These are phyloP conservation scores for Steatornis caripensis DNA, from an alignment of 2,113 vertebrate genomes.

Conservation along the genomic window DNA sequence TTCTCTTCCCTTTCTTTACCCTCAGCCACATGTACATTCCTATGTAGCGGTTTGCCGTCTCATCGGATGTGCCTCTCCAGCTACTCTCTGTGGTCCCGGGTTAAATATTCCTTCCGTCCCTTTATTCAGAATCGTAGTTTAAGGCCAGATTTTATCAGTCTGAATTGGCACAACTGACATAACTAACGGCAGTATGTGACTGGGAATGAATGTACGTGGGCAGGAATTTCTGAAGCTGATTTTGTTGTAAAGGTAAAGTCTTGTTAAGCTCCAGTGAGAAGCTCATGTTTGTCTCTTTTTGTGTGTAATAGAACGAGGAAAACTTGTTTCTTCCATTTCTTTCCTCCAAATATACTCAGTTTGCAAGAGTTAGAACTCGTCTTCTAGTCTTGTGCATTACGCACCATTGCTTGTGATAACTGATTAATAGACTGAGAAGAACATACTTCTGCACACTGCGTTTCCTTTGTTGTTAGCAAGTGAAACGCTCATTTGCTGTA, in stretches of 20 bases:
- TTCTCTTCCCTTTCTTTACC: neutral
- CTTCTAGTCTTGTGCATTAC: neutral
- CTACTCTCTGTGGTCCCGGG: neutral
- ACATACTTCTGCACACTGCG: neutral
- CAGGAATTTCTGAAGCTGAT: neutral
- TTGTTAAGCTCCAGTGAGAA: neutral
- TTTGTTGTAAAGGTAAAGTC: neutral
- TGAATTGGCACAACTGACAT: neutral
- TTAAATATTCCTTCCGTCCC: neutral
- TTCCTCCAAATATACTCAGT: neutral
- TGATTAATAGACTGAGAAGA: neutral
- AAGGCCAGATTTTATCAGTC: neutral
- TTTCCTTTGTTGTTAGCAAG: neutral
- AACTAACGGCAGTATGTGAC: neutral
- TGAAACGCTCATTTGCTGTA: neutral
- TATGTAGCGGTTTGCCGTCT: fast-evolving
- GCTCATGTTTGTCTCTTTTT: neutral
- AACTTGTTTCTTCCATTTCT: neutral
- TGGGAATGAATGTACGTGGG: neutral
- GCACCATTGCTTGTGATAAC: neutral
- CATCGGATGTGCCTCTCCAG: neutral
- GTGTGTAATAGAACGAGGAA: neutral
- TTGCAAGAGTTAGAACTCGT: neutral
- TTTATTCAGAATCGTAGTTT: neutral
- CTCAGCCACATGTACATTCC: neutral